Base-by-base conservation (phyloP, 2,797 vertebrate species). In the Sphenodon punctatus region DNA sequence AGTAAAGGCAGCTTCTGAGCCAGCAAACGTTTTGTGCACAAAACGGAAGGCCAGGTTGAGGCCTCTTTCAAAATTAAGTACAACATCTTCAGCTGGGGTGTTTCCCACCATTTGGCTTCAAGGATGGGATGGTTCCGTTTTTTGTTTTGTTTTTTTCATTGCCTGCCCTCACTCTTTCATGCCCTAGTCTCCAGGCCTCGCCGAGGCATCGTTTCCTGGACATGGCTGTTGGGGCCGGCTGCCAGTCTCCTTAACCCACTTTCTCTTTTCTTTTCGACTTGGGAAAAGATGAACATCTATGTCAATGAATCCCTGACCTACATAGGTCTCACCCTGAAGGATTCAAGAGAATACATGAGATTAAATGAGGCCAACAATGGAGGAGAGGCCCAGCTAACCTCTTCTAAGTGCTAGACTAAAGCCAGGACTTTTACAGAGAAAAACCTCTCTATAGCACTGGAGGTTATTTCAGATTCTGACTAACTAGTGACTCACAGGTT, bases 221-320 rank as follows among this genome's bases (percentile, higher is more conserved):
- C 3, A 1, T 6, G 67, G 69, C 5, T 74, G 45, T 20, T 61
- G 73, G 65, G 53, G 17, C 70, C 34, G 71, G 70, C 74, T 79
- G 74, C 80, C 85, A 80, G 58, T 64, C 55, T 88, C 71, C 85
- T 71, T 87, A 85, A 81, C 46, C 67, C 77, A 78, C 85, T 88
- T 89, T 92, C 82, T 82, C 75, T 90, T 80, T 85, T 16, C 72
- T 43, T 82, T 23, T 66, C 38, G 34, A 25, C 36, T 41, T 48
- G 19, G 12, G 27, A 69, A 78, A 75, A 83, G 80, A 86, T 66
- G 83, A 91, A 87, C 88, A 90, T 91, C 83, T 82, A 84, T 88
- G 89, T 92, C 89, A 92, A 64, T 89, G 88, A 91, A 90, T 92
- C 86, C 84, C 90, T 92, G 92, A 94, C 92, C 91, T 93, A 93